phyloP scores from a whole-genome alignment of 2,797 vertebrate species.

The Gymnothorax javanicus region DNA sequence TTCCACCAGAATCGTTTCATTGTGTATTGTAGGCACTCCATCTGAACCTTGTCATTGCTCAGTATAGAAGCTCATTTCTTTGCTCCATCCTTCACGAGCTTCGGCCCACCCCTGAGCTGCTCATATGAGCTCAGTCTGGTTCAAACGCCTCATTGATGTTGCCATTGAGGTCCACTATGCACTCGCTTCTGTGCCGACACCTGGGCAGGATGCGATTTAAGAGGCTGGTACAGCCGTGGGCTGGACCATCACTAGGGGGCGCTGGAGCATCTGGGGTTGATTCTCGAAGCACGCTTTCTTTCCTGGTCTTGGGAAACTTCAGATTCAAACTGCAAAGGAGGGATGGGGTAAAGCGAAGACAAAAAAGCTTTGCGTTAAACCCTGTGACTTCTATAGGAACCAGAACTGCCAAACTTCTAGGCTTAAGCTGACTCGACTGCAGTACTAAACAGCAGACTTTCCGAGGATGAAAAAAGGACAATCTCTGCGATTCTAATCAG shows the following conservation, averaged over 20 bases:
- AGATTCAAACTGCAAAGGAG: slow-evolving; percentile 51
- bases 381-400: background rate
- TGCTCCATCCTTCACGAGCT: background rate
- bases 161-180: slow-evolving; percentile 63
- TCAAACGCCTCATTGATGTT: slow-evolving; percentile 76
- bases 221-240: slow-evolving; percentile 68
- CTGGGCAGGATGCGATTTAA: slow-evolving; percentile 81
- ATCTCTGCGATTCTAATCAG: slow-evolving; percentile 63
- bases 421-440: background rate
- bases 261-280: slow-evolving; percentile 67
- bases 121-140: slow-evolving; percentile 64
- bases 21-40: background rate
- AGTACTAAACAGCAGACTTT: background rate
- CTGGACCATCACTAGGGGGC: slow-evolving; percentile 60
- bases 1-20: background rate
- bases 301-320: slow-evolving; percentile 64
- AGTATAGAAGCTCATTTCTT: background rate
- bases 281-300: slow-evolving; percentile 62
- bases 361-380: background rate
- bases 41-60: background rate
- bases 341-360: background rate
- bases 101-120: background rate
- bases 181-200: slow-evolving; percentile 80
- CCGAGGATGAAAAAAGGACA: slow-evolving; percentile 32
- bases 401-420: background rate